Evolutionary conservation across 2,888 invertebrate species (phyloP), one percentile per base, ranked within the genome.

Genomic region (Heliconius aoede): DNA sequence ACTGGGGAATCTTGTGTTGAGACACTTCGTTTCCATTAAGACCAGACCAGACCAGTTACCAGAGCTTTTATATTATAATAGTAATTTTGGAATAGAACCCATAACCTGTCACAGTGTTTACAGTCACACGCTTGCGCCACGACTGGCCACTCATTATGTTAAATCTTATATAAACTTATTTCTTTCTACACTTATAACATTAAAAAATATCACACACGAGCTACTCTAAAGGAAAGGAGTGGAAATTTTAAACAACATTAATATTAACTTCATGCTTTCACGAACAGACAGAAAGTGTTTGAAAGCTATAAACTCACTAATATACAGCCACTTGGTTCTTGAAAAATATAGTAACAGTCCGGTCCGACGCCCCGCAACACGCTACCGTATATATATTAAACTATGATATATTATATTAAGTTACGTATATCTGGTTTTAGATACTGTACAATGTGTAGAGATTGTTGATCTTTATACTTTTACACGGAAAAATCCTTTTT

Each of bases 241-340:
- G 46, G 1, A 46, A 55, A 30, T 30, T 69, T 69, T 51, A 69
- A 55, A 69, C 51, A 69, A 55, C 51, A 69, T 69, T 69, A 69
- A 69, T 55, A 69, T 69, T 51, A 69, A 69, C 51, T 69, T n/a
- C 30, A 13, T 15, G 51, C 68, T 30, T 51, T 69, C 68, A 30
- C 30, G 28, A 55, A 21, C 68, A 51, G 32, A 74, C 65, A 67
- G 67, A 24, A 46, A 74, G 65, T 64, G 58, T 74, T 64, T n/a
- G 61, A 65, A 61, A 51, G 61, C 40, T 78, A 36, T 72, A 75
- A 64, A 78, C 30, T 72, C 68, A 36, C 30, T 78, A 73, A 75
- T 61, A 68, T 69, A 76, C 73, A 75, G 72, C 61, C 75, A 73
- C 64, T 67, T 67, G 72, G 36, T 65, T 74, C 32, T 61, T 36